phyloP scores from a whole-genome alignment of 2,797 vertebrate genomes.

The Pipistrellus kuhlii region DNA sequence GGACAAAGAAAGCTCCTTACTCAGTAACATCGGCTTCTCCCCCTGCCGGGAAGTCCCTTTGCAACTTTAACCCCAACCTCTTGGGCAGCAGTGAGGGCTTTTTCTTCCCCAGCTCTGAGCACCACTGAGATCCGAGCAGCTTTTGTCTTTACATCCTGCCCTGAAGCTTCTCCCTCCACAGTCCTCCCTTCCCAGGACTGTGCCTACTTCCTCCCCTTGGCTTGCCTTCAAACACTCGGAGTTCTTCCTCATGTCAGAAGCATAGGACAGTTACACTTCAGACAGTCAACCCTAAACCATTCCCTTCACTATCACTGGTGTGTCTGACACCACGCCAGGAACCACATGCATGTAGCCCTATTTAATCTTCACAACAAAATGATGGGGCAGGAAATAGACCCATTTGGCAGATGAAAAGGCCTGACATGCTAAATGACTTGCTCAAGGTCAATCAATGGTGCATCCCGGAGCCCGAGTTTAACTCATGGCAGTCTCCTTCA shows the following conservation, averaged over 20 bases:
- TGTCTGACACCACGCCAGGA: background rate
- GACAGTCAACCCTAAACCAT: background rate
- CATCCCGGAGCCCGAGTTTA: background rate
- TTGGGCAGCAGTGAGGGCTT: background rate
- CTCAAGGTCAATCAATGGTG: background rate
- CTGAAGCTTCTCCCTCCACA: background rate
- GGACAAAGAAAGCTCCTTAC: background rate
- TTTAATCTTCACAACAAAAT: background rate
- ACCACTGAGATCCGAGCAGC: background rate
- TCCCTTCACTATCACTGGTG: background rate
- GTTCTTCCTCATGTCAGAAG: conserved; percentile 9
- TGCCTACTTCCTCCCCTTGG: background rate
- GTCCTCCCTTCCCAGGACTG: background rate
- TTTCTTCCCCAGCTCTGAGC: background rate
- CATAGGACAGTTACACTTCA: background rate
- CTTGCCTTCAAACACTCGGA: background rate
- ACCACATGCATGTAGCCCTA: background rate
- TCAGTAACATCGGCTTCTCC: background rate
- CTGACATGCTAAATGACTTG: background rate
- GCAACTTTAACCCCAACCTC: background rate
- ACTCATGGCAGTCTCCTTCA: background rate
- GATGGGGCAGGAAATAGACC: background rate
- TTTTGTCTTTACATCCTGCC: background rate
- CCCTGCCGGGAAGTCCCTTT: conserved; percentile 9
- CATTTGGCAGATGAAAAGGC: background rate